A percentile compares a stretch with the other conserved stretches of the same genome.
These are phyloP conservation scores for Chaetodon trifasciatus DNA, from an alignment of 2,797 vertebrate species.

Conservation along the genomic window DNA sequence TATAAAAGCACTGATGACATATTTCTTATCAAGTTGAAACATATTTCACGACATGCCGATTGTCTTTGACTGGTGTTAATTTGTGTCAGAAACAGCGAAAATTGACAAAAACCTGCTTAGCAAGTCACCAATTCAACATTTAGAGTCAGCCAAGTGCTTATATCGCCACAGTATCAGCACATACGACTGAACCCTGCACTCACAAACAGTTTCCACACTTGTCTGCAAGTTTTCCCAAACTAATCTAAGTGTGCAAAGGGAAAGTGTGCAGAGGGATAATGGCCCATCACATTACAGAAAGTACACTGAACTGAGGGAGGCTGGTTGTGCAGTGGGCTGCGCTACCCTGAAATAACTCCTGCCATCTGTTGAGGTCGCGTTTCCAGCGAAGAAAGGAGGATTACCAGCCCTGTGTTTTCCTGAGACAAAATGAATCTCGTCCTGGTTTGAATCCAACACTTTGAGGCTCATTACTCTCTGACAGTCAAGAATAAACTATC, in stretches of 20 bases:
- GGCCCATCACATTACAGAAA: conserved; percentile 15
- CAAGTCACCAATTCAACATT: neutral
- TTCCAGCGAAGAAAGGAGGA: conserved; percentile 65
- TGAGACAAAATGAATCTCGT: conserved; percentile 54
- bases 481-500: conserved; percentile 31
- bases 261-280: conserved; percentile 15
- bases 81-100: conserved; percentile 2
- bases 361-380: conserved; percentile 73
- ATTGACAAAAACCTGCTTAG: neutral
- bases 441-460: conserved; percentile 29
- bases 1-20: neutral
- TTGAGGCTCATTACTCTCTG: conserved; percentile 43
- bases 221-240: conserved; percentile 3
- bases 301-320: conserved; percentile 34
- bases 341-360: conserved; percentile 69
- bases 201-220: conserved; percentile 7
- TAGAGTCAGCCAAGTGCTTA: neutral
- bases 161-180: neutral
- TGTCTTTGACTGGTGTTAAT: neutral
- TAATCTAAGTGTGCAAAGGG: conserved; percentile 5
- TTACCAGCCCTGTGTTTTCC: conserved; percentile 43
- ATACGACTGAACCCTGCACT: neutral
- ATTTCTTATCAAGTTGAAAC: neutral
- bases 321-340: conserved; percentile 39
- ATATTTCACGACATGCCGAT: neutral